Percentiles rank a stretch among this genome's conserved stretches.
phyloP scores from a whole-genome alignment of 1,140 invertebrate genomes.

The Mizuhopecten yessoensis region DNA sequence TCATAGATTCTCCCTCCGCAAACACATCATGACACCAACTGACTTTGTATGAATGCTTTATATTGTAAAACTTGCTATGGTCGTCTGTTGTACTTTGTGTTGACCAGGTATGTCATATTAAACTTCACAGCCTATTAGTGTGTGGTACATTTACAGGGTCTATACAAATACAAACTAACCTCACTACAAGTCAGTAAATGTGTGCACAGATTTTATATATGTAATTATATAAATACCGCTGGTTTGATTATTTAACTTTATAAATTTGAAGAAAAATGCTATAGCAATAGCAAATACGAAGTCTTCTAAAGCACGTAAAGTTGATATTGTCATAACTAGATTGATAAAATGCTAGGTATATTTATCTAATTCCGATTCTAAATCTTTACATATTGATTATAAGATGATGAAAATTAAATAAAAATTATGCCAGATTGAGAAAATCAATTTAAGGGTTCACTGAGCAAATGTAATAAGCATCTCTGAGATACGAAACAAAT shows the following conservation, averaged over 20 bases:
- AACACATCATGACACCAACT: background rate
- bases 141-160: background rate
- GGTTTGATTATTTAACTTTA: too few relatives aligned
- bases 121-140: background rate
- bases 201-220: background rate
- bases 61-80: background rate
- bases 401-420: background rate
- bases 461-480: background rate
- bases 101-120: background rate
- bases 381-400: background rate
- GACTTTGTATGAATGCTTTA: background rate
- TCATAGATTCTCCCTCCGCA: background rate
- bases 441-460: background rate
- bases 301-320: background rate
- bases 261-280: too few relatives aligned
- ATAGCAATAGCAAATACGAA: too few relatives aligned
- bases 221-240: too few relatives aligned
- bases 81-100: background rate
- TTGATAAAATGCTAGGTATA: too few relatives aligned
- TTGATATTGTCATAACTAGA: too few relatives aligned
- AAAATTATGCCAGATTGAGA: too few relatives aligned
- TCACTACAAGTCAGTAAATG: slow-evolving; percentile 14
- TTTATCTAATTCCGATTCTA: background rate
- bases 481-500: too few relatives aligned
- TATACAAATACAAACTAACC: background rate